These are phyloP conservation scores for Neotragus moschatus DNA, from an alignment of 2,113 vertebrate genomes.

Conservation along the genomic window DNA sequence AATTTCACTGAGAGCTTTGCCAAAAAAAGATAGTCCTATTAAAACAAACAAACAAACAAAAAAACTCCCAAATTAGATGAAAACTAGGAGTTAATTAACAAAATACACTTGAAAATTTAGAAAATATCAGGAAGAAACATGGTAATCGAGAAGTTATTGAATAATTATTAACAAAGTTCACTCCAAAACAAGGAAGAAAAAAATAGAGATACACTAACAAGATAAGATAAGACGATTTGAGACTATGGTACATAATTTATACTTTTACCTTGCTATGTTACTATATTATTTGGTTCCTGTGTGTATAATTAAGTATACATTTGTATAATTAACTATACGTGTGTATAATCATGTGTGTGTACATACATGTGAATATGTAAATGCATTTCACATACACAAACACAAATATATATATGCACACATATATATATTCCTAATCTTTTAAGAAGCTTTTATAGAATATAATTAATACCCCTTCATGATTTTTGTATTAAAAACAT, in stretches of 20 bases:
- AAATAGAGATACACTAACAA: neutral
- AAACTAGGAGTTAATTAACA: neutral
- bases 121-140: neutral
- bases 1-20: neutral
- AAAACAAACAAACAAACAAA: neutral
- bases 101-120: neutral
- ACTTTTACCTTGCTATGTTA: neutral
- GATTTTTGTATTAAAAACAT: neutral
- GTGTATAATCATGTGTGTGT: neutral
- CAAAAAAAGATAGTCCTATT: neutral
- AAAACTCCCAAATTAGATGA: neutral
- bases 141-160: neutral
- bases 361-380: neutral
- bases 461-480: neutral
- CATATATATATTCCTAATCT: neutral
- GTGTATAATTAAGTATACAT: neutral
- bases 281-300: neutral
- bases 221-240: neutral
- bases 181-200: neutral
- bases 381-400: neutral
- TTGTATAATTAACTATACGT: neutral
- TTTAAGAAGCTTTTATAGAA: neutral
- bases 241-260: neutral
- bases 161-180: neutral
- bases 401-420: accelerated